Base-by-base conservation (phyloP, 2,797 vertebrate genomes). In the Fistularia commersonii region DNA sequence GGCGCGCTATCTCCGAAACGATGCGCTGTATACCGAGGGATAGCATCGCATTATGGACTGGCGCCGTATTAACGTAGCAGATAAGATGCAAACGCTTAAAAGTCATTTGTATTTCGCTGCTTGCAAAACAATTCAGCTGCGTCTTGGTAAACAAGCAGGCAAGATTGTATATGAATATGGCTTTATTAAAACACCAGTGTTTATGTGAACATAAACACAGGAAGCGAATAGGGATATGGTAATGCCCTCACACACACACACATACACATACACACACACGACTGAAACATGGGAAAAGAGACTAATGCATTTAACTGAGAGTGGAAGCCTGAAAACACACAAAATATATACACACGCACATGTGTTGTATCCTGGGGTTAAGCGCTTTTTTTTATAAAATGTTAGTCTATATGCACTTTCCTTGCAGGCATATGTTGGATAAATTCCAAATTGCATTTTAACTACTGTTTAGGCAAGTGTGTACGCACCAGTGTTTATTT, bases 181-280 rank as follows among this genome's bases (percentile, higher is more conserved):
- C 67, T 61, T 63, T 59, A 69, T 58, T 11, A 23, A 73, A 67
- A 56, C 41, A 61, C 31, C 51, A 53, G 64, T 79, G 15, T 79
- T 79, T 70, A 72, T 73, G 6, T 39, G 65, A 54, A 63, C 35
- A 67, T 79, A 78, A 74, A 71, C 60, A 76, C 68, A 65, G 68
- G 64, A 74, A 73, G 41, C 34, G 0, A 57, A 53, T 69, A 56
- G 23, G 23, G 23, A 23, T 4, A 23, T 46, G 53, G 48, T 48
- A 58, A 41, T 11, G 36, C 12, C 45, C 59, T 66, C 64, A 61
- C 36, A 69, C 51, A 50, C 23, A 2, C 23, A 23, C 64, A 61
- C 36, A 69, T 49, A 50, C 23, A 2, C 23, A 23, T 23, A 23
- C 4, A 23, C 23, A 23, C 23, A 23, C 23, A 23, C 2, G 23